Conservation (phyloP, 2,888 invertebrate genomes). For the Polietes domitor region DNA sequence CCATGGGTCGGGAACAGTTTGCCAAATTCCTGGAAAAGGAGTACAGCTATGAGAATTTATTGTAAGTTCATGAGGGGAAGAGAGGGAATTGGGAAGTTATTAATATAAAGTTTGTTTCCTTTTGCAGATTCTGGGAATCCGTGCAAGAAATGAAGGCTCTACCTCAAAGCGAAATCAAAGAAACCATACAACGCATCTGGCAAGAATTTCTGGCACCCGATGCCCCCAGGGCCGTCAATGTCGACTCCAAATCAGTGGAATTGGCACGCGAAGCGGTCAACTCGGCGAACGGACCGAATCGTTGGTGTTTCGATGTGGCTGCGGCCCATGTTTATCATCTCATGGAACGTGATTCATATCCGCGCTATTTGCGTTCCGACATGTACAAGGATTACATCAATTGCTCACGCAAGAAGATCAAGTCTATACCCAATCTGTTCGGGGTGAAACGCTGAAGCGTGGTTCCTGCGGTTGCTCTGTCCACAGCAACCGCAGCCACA, state of each 20-base stretch:
- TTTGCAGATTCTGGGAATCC: slow-evolving; percentile 94
- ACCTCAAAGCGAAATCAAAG: slow-evolving; percentile 91
- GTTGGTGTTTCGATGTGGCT: slow-evolving; percentile 98
- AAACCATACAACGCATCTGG: slow-evolving; percentile 93
- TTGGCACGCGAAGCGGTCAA: slow-evolving; percentile 89
- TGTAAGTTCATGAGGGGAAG: slow-evolving; percentile 83
- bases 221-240: slow-evolving; percentile 97
- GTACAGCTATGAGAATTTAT: slow-evolving; percentile 98
- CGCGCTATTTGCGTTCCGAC: slow-evolving; percentile 97
- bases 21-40: slow-evolving; percentile 97
- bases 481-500: slow-evolving; percentile 54
- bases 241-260: slow-evolving; percentile 95
- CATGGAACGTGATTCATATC: slow-evolving; percentile 99
- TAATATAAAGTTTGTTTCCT: slow-evolving; percentile 1
- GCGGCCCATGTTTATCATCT: slow-evolving; percentile 99
- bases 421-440: slow-evolving; percentile 81
- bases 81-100: background rate
- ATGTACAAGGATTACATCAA: slow-evolving; percentile 99
- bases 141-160: slow-evolving; percentile 95
- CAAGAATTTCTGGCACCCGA: slow-evolving; percentile 95
- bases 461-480: slow-evolving; percentile 63
- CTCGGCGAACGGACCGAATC: slow-evolving; percentile 86
- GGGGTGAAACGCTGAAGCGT: slow-evolving; percentile 80
- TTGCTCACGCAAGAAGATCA: slow-evolving; percentile 98
- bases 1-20: slow-evolving; percentile 98